Evolutionary conservation across 2,888 invertebrate genomes (phyloP), one percentile per base, ranked within the genome.

Genomic region (Eretmocerus hayati): DNA sequence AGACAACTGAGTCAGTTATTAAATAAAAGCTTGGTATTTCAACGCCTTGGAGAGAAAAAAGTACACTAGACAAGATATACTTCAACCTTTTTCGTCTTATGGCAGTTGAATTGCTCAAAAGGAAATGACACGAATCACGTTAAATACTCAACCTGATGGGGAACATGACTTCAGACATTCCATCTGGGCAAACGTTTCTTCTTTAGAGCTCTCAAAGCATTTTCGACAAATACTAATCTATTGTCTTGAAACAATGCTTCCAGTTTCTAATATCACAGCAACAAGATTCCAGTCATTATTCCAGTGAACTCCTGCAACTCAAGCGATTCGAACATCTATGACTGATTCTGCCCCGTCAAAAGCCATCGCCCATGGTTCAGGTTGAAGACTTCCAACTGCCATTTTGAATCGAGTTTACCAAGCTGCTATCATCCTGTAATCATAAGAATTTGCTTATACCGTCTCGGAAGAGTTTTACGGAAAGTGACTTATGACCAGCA

Each of bases 391-490:
- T 47, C 46, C 53, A 54, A 59, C 55, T 57, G 54, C 58, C 61
- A 57, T 58, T 58, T 50, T 52, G n/a, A n/a, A n/a, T n/a, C n/a
- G n/a, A 47, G 37, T 54, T 53, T 61, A 57, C 61, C 57, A 57
- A 58, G 57, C 57, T 56, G 58, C 54, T 56, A 52, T 58, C 67
- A 66, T 67, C 67, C 52, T 68, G 67, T 64, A 66, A 62, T 59
- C 48, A 61, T 65, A 58, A 59, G 42, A 56, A 55, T 44, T 61
- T 57, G 64, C 64, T 58, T 63, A 58, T n/a, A n/a, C n/a, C n/a
- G n/a, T 58, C 60, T 64, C 61, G 61, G 59, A 61, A 61, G 59
- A 62, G 60, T 62, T 46, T 42, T 50, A 44, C 48, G 57, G 44
- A 30, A 9, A 37, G 3, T n/a, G 19, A 20, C 9, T n/a, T 33